A percentile compares a stretch with the other conserved stretches of the same genome.
phyloP scores from a whole-genome alignment of 1,140 invertebrate genomes.

The Nasonia longicornis region DNA sequence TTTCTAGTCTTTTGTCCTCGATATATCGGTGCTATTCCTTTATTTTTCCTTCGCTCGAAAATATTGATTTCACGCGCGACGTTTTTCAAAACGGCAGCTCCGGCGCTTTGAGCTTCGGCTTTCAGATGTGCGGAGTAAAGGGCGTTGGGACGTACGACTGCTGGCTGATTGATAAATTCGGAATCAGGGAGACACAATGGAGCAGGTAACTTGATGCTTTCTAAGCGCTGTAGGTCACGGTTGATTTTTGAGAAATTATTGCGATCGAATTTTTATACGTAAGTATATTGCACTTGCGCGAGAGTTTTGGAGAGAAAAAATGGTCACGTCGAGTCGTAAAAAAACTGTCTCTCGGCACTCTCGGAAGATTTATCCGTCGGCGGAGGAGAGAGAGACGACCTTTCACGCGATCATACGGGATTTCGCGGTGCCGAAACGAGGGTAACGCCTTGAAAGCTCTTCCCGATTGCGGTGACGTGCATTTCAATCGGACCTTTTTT shows the following conservation, averaged over 20 bases:
- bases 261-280: not conserved
- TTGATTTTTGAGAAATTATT: no score
- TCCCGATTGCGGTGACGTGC: no score
- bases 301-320: no score
- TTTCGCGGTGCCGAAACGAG: conserved; percentile 8
- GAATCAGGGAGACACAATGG: not conserved
- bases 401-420: conserved; percentile 5
- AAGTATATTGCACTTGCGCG: not conserved
- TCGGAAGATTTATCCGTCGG: conserved; percentile 13
- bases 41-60: conserved; percentile 17
- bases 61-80: conserved; percentile 41
- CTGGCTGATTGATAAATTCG: not conserved
- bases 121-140: not conserved
- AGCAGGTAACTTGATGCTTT: not conserved
- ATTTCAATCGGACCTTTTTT: no score
- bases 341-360: conserved; percentile 13
- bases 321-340: not conserved
- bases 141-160: not conserved
- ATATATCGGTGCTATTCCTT: not conserved
- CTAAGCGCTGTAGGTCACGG: no score
- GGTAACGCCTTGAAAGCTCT: conserved; percentile 9
- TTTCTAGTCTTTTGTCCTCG: conserved; percentile 3
- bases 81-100: not conserved
- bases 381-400: not conserved
- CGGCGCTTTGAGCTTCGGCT: conserved; percentile 5